Evolutionary conservation across 2,113 vertebrate species (phyloP), one percentile per base, ranked within the genome.

Genomic region (Corvus moneduloides): DNA sequence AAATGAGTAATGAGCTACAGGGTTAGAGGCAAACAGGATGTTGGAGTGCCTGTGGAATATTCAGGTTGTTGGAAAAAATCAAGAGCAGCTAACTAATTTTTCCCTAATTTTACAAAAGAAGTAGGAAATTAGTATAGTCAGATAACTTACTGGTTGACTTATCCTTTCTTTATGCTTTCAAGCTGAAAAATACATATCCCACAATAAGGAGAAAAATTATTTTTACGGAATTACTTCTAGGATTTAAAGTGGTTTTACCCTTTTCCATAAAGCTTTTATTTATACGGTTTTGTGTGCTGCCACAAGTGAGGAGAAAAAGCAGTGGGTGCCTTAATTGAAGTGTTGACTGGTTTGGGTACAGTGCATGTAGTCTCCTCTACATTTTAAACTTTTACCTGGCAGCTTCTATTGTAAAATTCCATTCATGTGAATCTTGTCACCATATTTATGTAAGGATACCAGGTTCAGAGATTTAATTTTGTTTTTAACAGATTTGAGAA

Each of bases 1-100:
- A 35, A 52, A 41, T 73, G 24, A 75, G 19, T 14, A 28, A 4
- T 56, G 41, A 84, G 7, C 56, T 41, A 1, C 11, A 27, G 6
- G 16, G n/a, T 20, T 54, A 20, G 55, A 54, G 11, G 37, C 37
- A 19, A 30, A 9, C 15, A 56, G 32, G 33, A 9, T 56, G 11
- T 20, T 58, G 22, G 10, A n/a, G 32, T 49, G n/a, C 49, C 44
- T 79, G 5, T 30, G 48, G 43, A 84, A 49, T 54, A 43, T 44
- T 55, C 32, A 56, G 10, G 14, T 22, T 19, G 8, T 27, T 46
- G 16, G 27, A 32, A 37, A 32, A 54, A 43, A 27, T 73, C 84
- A 90, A 93, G 76, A 97, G 58, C 88, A 46, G 13, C 80, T 88
- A 83, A 64, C 83, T 23, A 19, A 64, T 86, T 94, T 94, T 91